Evolutionary conservation across 2,888 invertebrate species (phyloP).

Genomic region (Boloria euphrosyne): DNA sequence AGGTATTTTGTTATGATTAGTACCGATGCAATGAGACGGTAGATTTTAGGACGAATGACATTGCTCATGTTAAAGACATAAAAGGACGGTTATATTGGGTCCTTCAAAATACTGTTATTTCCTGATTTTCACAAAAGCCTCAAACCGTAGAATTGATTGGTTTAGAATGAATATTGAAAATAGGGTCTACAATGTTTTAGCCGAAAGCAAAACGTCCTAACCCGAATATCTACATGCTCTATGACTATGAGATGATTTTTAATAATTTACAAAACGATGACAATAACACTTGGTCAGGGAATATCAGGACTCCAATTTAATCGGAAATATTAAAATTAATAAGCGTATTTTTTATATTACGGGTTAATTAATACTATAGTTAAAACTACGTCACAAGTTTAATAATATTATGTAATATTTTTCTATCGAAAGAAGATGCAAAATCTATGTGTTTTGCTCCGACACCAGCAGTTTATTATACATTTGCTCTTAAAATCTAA

Average conservation of each 20-base stretch:
- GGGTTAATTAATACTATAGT: slow-evolving; percentile 58
- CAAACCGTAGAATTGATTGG: slow-evolving; percentile 35
- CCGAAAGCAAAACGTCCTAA: slow-evolving; percentile 36
- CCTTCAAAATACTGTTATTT: slow-evolving; percentile 46
- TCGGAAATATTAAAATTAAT: slow-evolving; percentile 82
- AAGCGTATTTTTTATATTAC: slow-evolving; percentile 78
- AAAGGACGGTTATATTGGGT: slow-evolving; percentile 71
- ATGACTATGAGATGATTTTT: slow-evolving; percentile 66
- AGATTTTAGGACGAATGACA: slow-evolving; percentile 21
- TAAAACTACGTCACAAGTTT: slow-evolving; percentile 35
- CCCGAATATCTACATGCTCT: slow-evolving; percentile 49
- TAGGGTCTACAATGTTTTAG: slow-evolving; percentile 9
- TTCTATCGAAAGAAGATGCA: slow-evolving; percentile 34
- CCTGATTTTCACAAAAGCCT: slow-evolving; percentile 47
- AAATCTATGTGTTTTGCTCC: slow-evolving; percentile 40
- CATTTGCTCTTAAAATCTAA: slow-evolving; percentile 31
- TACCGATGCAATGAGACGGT: slow-evolving; percentile 5
- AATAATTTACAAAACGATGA: slow-evolving; percentile 69
- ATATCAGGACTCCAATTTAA: slow-evolving; percentile 80
- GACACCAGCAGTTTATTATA: slow-evolving; percentile 42
- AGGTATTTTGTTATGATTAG: neutral
- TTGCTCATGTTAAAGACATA: slow-evolving; percentile 51
- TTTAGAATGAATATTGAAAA: slow-evolving; percentile 21
- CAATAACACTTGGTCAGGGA: slow-evolving; percentile 80
- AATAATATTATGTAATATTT: slow-evolving; percentile 18